Evolutionary conservation across 2,888 invertebrate species (phyloP).

Genomic region (Pristionchus mayeri): DNA sequence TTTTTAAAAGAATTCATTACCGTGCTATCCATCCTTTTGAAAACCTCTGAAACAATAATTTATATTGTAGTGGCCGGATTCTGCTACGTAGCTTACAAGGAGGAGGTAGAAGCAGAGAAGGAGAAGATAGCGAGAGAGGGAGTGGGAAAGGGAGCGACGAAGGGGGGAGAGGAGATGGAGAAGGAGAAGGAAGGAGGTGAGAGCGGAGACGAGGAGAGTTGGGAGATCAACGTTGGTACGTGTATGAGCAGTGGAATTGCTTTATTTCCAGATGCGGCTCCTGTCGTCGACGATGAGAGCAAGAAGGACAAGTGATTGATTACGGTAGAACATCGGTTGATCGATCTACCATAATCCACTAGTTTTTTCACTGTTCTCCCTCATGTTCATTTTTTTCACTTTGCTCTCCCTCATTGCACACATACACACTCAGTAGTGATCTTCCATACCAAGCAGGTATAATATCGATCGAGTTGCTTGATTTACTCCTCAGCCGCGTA

Average conservation of each 20-base stretch:
- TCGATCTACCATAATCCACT: background rate
- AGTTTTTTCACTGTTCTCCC: background rate
- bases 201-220: background rate
- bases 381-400: background rate
- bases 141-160: background rate
- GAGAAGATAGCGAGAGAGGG: slow-evolving; percentile 11
- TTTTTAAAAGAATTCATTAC: too few species aligned
- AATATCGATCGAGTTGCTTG: slow-evolving; percentile 38
- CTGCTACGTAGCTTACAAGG: slow-evolving; percentile 68
- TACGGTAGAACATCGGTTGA: background rate
- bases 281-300: slow-evolving; percentile 35
- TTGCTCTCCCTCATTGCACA: background rate
- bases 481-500: background rate
- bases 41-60: background rate
- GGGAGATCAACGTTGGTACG: background rate
- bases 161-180: slow-evolving; percentile 54
- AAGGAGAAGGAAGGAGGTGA: slow-evolving; percentile 61
- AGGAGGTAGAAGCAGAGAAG: slow-evolving; percentile 65
- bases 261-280: background rate
- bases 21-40: too few species aligned
- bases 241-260: background rate
- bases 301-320: slow-evolving; percentile 51
- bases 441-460: background rate
- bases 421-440: background rate
- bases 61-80: slow-evolving; percentile 57